Conservation (phyloP, 2,888 invertebrate species). For the Hirtodrosophila cameraria region DNA sequence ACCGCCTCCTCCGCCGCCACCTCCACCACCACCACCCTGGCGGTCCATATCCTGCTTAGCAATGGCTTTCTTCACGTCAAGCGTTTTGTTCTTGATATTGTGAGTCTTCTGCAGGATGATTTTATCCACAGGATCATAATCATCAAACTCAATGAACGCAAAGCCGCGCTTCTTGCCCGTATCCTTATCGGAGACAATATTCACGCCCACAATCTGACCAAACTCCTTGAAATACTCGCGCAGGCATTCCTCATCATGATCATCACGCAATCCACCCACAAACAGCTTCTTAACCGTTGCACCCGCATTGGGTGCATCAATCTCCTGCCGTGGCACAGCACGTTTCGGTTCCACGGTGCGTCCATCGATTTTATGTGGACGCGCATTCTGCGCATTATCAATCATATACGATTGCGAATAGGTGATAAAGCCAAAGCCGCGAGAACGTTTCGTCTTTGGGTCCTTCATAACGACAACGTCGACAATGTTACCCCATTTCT, state of each 20-base stretch:
- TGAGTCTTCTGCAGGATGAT: conserved; percentile 91
- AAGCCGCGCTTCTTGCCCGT: conserved; percentile 97
- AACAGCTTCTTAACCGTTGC: conserved; percentile 97
- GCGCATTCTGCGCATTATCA: conserved; percentile 95
- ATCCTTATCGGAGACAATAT: conserved; percentile 95
- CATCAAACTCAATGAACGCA: conserved; percentile 98
- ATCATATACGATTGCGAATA: conserved; percentile 97
- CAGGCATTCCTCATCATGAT: conserved; percentile 95
- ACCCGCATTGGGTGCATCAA: conserved; percentile 95
- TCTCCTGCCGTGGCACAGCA: conserved; percentile 96
- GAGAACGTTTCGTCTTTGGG: conserved; percentile 95
- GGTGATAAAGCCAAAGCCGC: conserved; percentile 99
- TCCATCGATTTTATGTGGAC: conserved; percentile 97
- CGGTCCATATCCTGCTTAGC: conserved; percentile 94
- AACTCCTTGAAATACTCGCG: conserved; percentile 92
- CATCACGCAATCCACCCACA: conserved; percentile 96
- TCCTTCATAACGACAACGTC: conserved; percentile 99
- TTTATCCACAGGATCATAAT: conserved; percentile 98
- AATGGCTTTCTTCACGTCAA: conserved; percentile 96
- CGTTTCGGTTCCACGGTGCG: conserved; percentile 97
- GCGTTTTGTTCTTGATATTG: conserved; percentile 91
- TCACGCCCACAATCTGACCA: conserved; percentile 93
- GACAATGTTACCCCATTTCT: conserved; percentile 98
- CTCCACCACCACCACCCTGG: conserved; percentile 84
- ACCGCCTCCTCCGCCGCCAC: conserved; percentile 85